A percentile compares a stretch with the other conserved stretches of the same genome.
Conservation (phyloP, 2,113 vertebrate species). For the Gymnobelideus leadbeateri region DNA sequence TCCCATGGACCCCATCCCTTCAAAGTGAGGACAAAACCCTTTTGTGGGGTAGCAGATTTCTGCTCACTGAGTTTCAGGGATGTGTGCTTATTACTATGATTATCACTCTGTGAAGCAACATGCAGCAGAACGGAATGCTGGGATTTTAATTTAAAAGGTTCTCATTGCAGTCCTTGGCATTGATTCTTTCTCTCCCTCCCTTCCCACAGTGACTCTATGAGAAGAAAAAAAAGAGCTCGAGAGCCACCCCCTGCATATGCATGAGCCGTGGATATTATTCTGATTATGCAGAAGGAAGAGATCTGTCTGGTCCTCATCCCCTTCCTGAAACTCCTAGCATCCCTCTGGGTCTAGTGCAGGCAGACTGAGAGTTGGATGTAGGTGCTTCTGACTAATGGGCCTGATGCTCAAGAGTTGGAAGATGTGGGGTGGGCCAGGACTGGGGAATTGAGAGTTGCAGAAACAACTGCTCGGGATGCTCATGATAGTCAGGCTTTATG, state of each 20-base stretch:
- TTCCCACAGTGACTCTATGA: not conserved
- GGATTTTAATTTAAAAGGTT: constrained; percentile 10
- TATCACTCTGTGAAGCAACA: not conserved
- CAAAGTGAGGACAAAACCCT: not conserved
- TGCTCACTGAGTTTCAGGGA: not conserved
- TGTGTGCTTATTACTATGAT: not conserved
- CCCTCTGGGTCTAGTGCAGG: not conserved
- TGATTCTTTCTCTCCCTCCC: not conserved
- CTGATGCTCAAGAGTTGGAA: not conserved
- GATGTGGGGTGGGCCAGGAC: not conserved
- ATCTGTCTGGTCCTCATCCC: not conserved
- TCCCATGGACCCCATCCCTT: not conserved
- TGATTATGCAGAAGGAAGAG: not conserved
- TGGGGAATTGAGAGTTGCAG: not conserved
- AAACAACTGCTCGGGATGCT: not conserved
- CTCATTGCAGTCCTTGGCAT: not conserved
- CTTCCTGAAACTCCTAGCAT: not conserved
- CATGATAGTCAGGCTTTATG: not conserved
- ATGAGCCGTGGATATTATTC: not conserved
- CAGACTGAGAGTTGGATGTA: not conserved
- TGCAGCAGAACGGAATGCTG: not conserved
- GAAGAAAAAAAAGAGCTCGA: not conserved
- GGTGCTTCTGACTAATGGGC: not conserved
- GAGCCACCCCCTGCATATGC: not conserved
- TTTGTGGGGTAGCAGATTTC: not conserved